Percentiles rank a stretch among this genome's conserved stretches.
Conservation (phyloP, 1,140 invertebrate species). For the Latrodectus geometricus region DNA sequence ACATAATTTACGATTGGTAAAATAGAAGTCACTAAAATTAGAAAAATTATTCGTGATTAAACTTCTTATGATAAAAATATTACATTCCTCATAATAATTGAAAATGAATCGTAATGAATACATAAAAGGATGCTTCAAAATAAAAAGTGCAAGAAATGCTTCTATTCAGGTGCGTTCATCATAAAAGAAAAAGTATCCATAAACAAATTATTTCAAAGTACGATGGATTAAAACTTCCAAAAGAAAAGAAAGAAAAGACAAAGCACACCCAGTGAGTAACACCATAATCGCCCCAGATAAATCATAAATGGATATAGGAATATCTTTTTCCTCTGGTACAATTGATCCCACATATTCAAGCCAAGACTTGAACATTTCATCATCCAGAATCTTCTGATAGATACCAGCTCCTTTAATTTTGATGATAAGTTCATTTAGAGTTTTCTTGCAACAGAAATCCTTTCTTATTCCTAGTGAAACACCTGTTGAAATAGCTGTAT, state of each 20-base stretch:
- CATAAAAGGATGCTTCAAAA: no score
- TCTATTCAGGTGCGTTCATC: no score
- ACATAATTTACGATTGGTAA: no score
- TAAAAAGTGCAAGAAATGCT: no score
- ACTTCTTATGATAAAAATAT: no score
- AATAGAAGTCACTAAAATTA: no score
- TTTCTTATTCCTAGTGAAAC: not conserved
- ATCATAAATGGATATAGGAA: not conserved
- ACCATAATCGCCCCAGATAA: not conserved
- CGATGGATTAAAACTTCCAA: no score
- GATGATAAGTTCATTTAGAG: not conserved
- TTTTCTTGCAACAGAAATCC: conserved; percentile 9
- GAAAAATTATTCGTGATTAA: no score
- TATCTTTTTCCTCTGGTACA: not conserved
- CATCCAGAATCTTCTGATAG: not conserved
- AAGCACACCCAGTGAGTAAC: not conserved
- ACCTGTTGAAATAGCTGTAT: not conserved
- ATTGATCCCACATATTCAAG: not conserved
- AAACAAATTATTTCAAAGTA: no score
- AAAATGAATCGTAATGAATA: no score
- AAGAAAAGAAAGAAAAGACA: not conserved
- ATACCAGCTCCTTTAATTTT: not conserved
- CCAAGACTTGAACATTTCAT: not conserved
- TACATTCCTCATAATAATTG: no score
- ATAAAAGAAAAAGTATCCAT: no score